phyloP scores from a whole-genome alignment of 64 coral and sea anemone genomes.

The Pachyseris speciosa region DNA sequence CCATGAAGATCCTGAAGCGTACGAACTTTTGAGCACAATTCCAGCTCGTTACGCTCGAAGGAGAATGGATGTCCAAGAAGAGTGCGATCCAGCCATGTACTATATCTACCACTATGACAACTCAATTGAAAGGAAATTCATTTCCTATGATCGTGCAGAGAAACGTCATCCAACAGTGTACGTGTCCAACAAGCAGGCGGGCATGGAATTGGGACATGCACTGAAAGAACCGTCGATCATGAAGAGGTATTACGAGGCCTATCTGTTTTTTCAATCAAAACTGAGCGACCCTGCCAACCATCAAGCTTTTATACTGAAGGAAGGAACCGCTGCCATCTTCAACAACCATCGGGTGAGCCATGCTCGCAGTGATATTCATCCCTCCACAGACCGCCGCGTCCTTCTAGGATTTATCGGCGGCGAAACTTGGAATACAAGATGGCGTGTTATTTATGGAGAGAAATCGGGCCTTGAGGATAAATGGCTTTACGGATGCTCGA shows the following conservation, averaged over 20 bases:
- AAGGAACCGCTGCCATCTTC: conserved; percentile 45
- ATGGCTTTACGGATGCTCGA: no score
- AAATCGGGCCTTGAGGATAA: no score
- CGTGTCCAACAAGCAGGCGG: background rate
- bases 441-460: no score
- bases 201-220: background rate
- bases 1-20: conserved; percentile 2
- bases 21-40: background rate
- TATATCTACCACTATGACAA: background rate
- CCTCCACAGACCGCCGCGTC: conserved; percentile 42
- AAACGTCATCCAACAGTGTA: background rate
- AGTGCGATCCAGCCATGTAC: background rate
- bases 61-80: conserved; percentile 9
- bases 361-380: conserved; percentile 23
- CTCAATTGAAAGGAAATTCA: background rate
- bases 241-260: conserved; percentile 64
- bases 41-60: background rate
- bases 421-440: no score
- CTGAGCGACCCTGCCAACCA: conserved; percentile 53
- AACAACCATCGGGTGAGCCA: conserved; percentile 56
- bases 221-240: conserved; percentile 39
- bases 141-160: background rate
- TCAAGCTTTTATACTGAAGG: conserved; percentile 24
- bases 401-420: no score
- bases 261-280: background rate